Evolutionary conservation across 1,140 invertebrate species (phyloP).

Genomic region (Heterodera schachtii): DNA sequence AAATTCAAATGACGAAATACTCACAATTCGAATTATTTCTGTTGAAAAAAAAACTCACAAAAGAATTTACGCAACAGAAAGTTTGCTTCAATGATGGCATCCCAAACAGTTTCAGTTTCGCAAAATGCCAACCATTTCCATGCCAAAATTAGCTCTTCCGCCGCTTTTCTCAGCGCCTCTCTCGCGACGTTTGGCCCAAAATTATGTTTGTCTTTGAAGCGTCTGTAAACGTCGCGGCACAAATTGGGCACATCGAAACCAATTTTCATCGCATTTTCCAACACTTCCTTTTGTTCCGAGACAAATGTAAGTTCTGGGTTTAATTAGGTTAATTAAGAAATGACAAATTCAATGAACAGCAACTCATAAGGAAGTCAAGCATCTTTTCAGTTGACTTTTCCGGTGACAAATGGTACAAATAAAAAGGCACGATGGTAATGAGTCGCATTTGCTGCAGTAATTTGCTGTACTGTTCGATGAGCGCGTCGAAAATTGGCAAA

Average conservation of each 20-base stretch:
- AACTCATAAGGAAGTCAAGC: constrained; percentile 44
- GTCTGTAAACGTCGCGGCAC: constrained; percentile 35
- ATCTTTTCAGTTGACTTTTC: constrained; percentile 31
- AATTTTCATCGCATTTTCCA: constrained; percentile 27
- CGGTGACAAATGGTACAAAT: constrained; percentile 35
- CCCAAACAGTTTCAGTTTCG: constrained; percentile 42
- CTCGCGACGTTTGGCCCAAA: neutral
- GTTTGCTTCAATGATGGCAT: constrained; percentile 48
- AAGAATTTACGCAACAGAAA: constrained; percentile 49
- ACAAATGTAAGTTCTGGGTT: constrained; percentile 37
- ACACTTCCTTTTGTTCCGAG: constrained; percentile 36
- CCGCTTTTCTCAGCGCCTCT: constrained; percentile 1
- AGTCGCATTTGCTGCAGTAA: constrained; percentile 36
- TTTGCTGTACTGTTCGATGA: constrained; percentile 25
- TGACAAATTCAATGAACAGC: neutral
- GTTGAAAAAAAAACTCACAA: constrained; percentile 24
- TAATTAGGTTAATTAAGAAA: neutral
- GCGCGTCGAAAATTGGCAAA: constrained; percentile 22
- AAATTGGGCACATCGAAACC: constrained; percentile 40
- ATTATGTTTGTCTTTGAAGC: constrained; percentile 30
- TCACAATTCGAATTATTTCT: constrained; percentile 6
- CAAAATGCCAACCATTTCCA: constrained; percentile 50
- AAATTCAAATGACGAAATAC: neutral
- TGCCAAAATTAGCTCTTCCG: constrained; percentile 42
- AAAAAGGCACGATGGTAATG: constrained; percentile 37